A percentile compares a stretch with the other conserved stretches of the same genome.
Conservation (phyloP, 2,888 invertebrate species). For the Himalopsyche anomala region DNA sequence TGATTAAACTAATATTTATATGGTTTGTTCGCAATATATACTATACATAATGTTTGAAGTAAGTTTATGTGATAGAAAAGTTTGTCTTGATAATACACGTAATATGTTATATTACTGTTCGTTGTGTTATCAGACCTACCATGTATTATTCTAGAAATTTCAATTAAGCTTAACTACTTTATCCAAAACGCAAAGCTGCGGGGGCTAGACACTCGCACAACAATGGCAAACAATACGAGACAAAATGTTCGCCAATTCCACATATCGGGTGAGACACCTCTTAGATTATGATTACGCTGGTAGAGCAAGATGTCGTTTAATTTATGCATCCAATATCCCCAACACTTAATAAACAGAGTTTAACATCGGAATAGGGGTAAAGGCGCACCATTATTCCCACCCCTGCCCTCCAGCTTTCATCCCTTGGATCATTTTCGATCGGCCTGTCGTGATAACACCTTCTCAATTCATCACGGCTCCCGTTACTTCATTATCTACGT, state of each 20-base stretch:
- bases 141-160: slow-evolving; percentile 11
- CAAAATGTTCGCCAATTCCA: neutral
- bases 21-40: too few species aligned
- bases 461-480: slow-evolving; percentile 46
- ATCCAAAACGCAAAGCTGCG: neutral
- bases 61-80: neutral
- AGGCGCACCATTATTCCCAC: slow-evolving; percentile 23
- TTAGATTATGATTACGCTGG: slow-evolving; percentile 8
- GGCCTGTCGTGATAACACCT: slow-evolving; percentile 46
- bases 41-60: too few species aligned
- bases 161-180: slow-evolving; percentile 6
- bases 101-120: neutral
- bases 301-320: slow-evolving; percentile 51
- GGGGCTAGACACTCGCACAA: neutral
- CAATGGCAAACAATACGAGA: slow-evolving; percentile 8
- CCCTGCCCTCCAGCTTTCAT: slow-evolving; percentile 18
- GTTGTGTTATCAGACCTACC: neutral
- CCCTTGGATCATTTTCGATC: slow-evolving; percentile 33
- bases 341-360: slow-evolving; percentile 51
- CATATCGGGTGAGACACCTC: neutral
- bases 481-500: slow-evolving; percentile 26
- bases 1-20: too few species aligned
- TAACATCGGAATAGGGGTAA: slow-evolving; percentile 29
- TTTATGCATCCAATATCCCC: slow-evolving; percentile 55
- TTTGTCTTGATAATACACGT: neutral